These are phyloP conservation scores for Saturnia pavonia DNA, from an alignment of 2,888 invertebrate genomes.

Conservation along the genomic window DNA sequence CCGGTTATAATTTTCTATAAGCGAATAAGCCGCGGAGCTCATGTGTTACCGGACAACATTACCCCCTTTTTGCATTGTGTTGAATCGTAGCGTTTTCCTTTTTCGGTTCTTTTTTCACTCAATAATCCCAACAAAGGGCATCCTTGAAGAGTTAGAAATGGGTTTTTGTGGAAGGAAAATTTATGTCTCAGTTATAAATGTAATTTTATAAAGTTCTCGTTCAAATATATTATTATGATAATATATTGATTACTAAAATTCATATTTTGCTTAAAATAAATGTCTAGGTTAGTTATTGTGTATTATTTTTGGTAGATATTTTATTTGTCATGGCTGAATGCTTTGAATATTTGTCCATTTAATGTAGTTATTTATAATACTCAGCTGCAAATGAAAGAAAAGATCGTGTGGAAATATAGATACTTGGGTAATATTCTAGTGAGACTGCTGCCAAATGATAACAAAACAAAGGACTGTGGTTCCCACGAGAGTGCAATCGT, in stretches of 20 bases:
- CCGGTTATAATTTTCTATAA: constrained; percentile 15
- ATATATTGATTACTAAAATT: background rate
- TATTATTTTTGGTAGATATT: too few species aligned
- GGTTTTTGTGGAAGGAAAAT: constrained; percentile 39
- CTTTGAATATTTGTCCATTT: too few species aligned
- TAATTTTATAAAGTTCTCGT: background rate
- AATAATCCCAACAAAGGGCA: constrained; percentile 60
- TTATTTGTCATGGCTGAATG: background rate
- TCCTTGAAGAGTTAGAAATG: constrained; percentile 46
- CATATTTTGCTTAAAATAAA: background rate
- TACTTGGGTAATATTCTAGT: background rate
- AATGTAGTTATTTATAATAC: too few species aligned
- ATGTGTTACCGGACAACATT: constrained; percentile 18
- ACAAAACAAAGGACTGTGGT: background rate
- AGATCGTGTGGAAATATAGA: background rate
- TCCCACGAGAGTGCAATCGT: background rate
- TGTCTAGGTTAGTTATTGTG: background rate
- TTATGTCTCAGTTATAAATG: constrained; percentile 31
- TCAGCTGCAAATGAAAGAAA: too few species aligned
- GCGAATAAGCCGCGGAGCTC: constrained; percentile 5
- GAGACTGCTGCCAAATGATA: background rate
- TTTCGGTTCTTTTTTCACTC: constrained; percentile 54
- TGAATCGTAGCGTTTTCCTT: constrained; percentile 45
- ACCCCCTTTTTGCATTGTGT: constrained; percentile 20
- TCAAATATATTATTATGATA: background rate